Base-by-base conservation (phyloP, 2,888 invertebrate genomes). In the Hirtodrosophila confusa region DNA sequence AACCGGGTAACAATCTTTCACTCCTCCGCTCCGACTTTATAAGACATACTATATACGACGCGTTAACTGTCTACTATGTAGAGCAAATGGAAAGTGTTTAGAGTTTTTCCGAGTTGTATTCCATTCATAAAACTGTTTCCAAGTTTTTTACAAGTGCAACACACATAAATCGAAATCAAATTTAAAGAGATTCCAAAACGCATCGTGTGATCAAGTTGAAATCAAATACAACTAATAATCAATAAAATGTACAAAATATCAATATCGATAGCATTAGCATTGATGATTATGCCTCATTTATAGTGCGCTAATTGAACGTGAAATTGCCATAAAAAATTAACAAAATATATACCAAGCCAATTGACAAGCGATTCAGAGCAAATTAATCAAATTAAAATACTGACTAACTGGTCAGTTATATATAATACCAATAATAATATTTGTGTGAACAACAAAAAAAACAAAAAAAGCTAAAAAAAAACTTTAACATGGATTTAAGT, bases 1-100 rank as follows among this genome's bases (percentile, higher is more conserved):
- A 90, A 90, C 90, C 91, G 91, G 91, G 90, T 90, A 92, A 91
- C 91, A 91, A 91, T 90, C 89, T 76, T 83, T 80, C 71, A 77
- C 82, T 82, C 78, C 84, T 82, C 73, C 79, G 75, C 78, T 75
- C 76, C 75, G 67, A 58, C 66, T 43, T 53, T 48, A 57, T 31
- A 40, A 17, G 2, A 17, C 17, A 1, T 11, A 29, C 35, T 39
- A 49, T 49, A 60, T 58, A 65, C 45, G 60, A 39, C 62, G 68
- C 68, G 63, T 37, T 29, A 54, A 54, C 57, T 48, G 55, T 37
- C 40, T 50, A 66, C 60, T 57, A 68, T 58, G 72, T 72, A 72
- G 72, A 72, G 60, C 63, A 63, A 62, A 72, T 72, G 61, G 73
- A 72, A 73, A 73, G 69, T 73, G 73, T 39, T 69, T 60, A 36